Percentiles rank a stretch among this genome's conserved stretches.
phyloP scores from a whole-genome alignment of 2,797 vertebrate genomes.

The Spondyliosoma cantharus region DNA sequence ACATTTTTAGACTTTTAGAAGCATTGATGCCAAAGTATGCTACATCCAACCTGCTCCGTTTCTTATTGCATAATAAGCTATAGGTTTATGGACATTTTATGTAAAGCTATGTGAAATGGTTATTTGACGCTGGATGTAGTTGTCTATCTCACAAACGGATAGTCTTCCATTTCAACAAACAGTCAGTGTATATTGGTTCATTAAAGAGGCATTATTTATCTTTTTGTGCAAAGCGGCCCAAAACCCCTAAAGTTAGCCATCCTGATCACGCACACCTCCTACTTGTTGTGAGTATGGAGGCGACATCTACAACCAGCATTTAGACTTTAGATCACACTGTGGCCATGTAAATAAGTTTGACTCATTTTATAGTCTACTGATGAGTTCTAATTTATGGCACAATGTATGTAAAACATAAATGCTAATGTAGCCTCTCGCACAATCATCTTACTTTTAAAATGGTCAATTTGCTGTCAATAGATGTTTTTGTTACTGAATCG shows the following conservation, averaged over 20 bases:
- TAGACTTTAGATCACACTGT: too few relatives aligned
- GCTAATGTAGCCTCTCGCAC: neutral
- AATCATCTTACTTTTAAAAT: neutral
- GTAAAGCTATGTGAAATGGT: neutral
- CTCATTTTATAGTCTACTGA: neutral
- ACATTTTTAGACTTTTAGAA: neutral
- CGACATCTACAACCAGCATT: too few relatives aligned
- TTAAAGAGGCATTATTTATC: neutral
- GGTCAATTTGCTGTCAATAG: neutral
- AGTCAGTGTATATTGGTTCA: neutral
- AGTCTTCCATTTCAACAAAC: neutral
- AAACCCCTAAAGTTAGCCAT: neutral
- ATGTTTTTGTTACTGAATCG: neutral
- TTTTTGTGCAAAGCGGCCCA: neutral
- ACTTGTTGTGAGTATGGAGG: too few relatives aligned
- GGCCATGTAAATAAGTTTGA: neutral
- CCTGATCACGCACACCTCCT: neutral
- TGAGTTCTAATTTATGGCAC: neutral
- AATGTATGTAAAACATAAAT: neutral
- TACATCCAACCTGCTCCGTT: neutral
- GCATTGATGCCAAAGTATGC: neutral
- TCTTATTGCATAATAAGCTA: neutral
- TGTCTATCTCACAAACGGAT: neutral
- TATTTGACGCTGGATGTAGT: too few relatives aligned
- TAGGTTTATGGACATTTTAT: neutral